Conservation (phyloP, 2,888 invertebrate species). For the Campoplex nolae region DNA sequence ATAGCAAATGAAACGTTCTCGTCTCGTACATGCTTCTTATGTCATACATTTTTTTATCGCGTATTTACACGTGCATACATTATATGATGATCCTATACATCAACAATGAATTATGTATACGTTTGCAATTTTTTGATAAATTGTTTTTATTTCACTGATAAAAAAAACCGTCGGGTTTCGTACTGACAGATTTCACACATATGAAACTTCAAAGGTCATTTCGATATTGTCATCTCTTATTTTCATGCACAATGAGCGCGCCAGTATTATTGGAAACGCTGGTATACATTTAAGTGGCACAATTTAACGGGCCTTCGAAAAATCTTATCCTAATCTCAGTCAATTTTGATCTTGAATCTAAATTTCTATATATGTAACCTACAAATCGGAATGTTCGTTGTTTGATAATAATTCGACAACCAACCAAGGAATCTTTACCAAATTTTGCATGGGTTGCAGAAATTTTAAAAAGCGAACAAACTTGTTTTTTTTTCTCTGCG, state of each 20-base stretch:
- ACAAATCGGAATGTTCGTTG: background rate
- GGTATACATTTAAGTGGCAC: background rate
- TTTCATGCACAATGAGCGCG: background rate
- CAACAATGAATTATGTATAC: constrained; percentile 1
- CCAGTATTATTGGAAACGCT: background rate
- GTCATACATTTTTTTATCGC: background rate
- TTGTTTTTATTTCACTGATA: background rate
- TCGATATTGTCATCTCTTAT: background rate
- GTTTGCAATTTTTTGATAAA: background rate
- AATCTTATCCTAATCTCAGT: background rate
- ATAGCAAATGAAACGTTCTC: background rate
- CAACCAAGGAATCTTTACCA: background rate
- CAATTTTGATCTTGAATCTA: background rate
- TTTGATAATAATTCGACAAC: background rate
- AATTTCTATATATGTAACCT: too few species aligned
- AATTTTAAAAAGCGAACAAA: background rate
- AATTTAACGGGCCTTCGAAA: background rate
- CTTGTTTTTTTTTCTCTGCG: background rate
- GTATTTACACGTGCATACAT: background rate
- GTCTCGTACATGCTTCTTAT: background rate
- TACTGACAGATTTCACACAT: background rate
- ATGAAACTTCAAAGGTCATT: background rate
- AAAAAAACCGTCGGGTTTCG: background rate
- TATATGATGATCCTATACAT: background rate
- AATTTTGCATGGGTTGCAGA: background rate